Evolutionary conservation across 2,888 invertebrate genomes (phyloP).

Genomic region (Eupeodes luniger): DNA sequence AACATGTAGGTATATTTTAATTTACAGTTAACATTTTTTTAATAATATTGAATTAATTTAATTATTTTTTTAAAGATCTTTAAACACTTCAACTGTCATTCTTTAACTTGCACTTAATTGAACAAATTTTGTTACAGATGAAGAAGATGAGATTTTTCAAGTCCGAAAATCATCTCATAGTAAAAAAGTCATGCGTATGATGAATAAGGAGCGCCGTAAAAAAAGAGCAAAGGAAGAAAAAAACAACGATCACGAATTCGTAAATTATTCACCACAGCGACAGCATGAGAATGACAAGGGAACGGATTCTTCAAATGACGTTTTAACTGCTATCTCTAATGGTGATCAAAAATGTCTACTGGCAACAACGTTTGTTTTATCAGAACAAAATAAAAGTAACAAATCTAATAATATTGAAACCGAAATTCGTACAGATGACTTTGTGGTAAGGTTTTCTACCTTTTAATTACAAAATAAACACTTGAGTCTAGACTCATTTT

Average conservation of each 20-base stretch:
- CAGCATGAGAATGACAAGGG: conserved; percentile 19
- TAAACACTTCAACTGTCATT: no score
- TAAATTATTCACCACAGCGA: conserved; percentile 51
- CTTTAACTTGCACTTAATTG: no score
- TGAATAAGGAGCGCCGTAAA: conserved; percentile 89
- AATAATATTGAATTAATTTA: no score
- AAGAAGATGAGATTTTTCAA: conserved; percentile 95
- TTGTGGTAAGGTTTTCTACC: conserved; percentile 86
- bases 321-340: conserved; percentile 24
- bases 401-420: conserved; percentile 86
- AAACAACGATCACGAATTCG: conserved; percentile 73
- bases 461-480: background rate
- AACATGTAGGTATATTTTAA: no score
- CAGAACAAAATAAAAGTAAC: conserved; percentile 82
- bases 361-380: conserved; percentile 33
- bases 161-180: conserved; percentile 98
- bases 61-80: no score
- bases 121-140: conserved; percentile 83
- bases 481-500: background rate
- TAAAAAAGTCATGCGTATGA: conserved; percentile 93
- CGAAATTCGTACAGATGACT: conserved; percentile 89
- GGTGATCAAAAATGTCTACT: conserved; percentile 55
- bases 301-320: conserved; percentile 1
- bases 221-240: conserved; percentile 81
- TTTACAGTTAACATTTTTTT: no score